These are phyloP conservation scores for Psilopsiagon aurifrons DNA, from an alignment of 2,113 vertebrate genomes.

Conservation along the genomic window DNA sequence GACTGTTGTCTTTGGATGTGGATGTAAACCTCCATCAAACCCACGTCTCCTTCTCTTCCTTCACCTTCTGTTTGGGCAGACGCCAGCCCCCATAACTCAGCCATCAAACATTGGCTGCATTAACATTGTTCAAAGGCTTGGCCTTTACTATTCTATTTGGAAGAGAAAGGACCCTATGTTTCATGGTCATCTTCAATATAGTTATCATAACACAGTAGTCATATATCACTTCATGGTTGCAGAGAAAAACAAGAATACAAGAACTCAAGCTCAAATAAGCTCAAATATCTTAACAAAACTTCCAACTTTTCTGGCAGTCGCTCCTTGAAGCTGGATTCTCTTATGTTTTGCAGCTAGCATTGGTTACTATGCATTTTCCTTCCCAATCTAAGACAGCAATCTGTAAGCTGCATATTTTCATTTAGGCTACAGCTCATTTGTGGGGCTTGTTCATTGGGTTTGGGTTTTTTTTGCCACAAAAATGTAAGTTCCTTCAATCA, in stretches of 20 bases:
- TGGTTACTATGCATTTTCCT: not conserved
- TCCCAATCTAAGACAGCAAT: not conserved
- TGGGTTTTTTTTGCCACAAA: not conserved
- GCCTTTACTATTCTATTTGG: not conserved
- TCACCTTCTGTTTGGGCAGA: not conserved
- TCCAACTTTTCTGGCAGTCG: not conserved
- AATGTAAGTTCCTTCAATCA: not conserved
- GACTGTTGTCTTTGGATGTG: not conserved
- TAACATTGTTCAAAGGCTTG: not conserved
- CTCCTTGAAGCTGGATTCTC: not conserved
- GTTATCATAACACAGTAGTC: not conserved
- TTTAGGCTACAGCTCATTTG: not conserved
- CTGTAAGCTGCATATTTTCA: not conserved
- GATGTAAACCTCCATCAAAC: not conserved
- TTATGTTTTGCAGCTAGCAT: not conserved
- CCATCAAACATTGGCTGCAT: not conserved
- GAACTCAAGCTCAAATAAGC: not conserved
- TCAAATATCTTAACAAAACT: not conserved
- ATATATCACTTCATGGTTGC: not conserved
- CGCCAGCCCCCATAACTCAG: not conserved
- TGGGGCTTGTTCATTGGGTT: not conserved
- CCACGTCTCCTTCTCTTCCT: not conserved
- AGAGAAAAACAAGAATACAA: not conserved
- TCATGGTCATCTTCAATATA: not conserved
- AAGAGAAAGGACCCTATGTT: not conserved